Conservation (phyloP, 2,888 invertebrate genomes). For the Polymixis lichenea region DNA sequence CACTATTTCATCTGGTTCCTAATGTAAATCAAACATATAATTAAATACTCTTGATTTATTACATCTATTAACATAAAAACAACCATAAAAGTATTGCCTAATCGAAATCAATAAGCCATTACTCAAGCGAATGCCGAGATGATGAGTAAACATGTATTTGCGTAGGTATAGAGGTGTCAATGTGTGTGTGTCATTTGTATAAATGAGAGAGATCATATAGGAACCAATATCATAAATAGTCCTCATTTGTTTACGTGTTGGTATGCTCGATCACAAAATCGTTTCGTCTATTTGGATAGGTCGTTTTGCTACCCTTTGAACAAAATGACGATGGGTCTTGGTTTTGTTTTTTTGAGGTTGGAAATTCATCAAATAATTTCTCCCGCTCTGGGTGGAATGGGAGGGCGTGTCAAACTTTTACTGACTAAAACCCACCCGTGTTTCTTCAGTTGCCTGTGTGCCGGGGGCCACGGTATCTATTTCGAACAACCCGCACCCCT, state of each 20-base stretch:
- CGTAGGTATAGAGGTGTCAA: slow-evolving; percentile 52
- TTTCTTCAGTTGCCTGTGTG: too few relatives aligned
- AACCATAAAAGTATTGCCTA: slow-evolving; percentile 60
- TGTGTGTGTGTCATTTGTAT: slow-evolving; percentile 48
- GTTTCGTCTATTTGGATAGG: not conserved
- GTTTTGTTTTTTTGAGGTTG: too few relatives aligned
- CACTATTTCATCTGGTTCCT: slow-evolving; percentile 47
- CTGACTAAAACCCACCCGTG: too few relatives aligned
- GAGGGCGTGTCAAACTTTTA: too few relatives aligned
- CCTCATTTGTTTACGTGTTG: slow-evolving; percentile 43
- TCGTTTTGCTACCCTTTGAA: not conserved
- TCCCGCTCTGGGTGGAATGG: too few relatives aligned
- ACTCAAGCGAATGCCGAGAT: slow-evolving; percentile 55
- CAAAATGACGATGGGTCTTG: accelerated
- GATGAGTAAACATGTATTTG: slow-evolving; percentile 60
- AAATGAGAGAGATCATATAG: slow-evolving; percentile 49
- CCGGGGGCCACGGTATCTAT: too few relatives aligned
- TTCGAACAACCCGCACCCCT: too few relatives aligned
- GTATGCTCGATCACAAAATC: slow-evolving; percentile 1
- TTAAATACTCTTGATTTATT: slow-evolving; percentile 59
- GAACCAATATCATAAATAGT: slow-evolving; percentile 59
- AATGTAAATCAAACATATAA: slow-evolving; percentile 59
- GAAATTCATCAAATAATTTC: too few relatives aligned
- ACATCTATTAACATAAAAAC: slow-evolving; percentile 58
- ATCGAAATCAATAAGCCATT: slow-evolving; percentile 62